Evolutionary conservation across 2,888 invertebrate genomes (phyloP).

Genomic region (Dastarcus helophoroides): DNA sequence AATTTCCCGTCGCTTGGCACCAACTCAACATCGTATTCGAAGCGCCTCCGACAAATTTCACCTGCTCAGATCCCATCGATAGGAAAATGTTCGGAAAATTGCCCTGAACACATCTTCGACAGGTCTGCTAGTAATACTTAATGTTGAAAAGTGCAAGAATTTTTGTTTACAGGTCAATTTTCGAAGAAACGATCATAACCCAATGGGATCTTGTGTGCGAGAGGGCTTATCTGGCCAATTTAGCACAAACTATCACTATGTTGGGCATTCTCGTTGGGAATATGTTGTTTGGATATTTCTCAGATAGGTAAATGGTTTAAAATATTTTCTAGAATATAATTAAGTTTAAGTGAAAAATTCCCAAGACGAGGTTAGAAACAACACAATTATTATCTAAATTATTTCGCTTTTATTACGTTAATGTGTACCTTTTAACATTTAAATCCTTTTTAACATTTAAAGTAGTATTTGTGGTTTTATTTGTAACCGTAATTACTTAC

Average conservation of each 20-base stretch:
- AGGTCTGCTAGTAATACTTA: slow-evolving; percentile 30
- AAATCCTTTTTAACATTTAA: too few relatives aligned
- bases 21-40: slow-evolving; percentile 68
- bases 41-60: slow-evolving; percentile 53
- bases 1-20: slow-evolving; percentile 73
- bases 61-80: slow-evolving; percentile 33
- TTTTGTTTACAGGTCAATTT: slow-evolving; percentile 34
- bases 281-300: slow-evolving; percentile 59
- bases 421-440: too few relatives aligned
- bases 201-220: slow-evolving; percentile 69
- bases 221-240: slow-evolving; percentile 51
- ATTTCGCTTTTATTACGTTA: too few relatives aligned
- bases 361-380: too few relatives aligned
- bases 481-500: too few relatives aligned
- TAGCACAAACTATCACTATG: slow-evolving; percentile 72
- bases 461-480: too few relatives aligned
- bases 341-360: too few relatives aligned
- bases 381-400: too few relatives aligned
- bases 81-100: slow-evolving; percentile 45
- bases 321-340: too few relatives aligned
- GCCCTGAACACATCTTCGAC: slow-evolving; percentile 49
- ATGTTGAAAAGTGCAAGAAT: slow-evolving; percentile 1
- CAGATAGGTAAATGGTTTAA: slow-evolving; percentile 69
- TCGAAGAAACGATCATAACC: slow-evolving; percentile 59
- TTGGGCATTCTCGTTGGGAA: slow-evolving; percentile 65